These are phyloP conservation scores for Drosophila kanekoi DNA, from an alignment of 2,888 invertebrate genomes.

Conservation along the genomic window DNA sequence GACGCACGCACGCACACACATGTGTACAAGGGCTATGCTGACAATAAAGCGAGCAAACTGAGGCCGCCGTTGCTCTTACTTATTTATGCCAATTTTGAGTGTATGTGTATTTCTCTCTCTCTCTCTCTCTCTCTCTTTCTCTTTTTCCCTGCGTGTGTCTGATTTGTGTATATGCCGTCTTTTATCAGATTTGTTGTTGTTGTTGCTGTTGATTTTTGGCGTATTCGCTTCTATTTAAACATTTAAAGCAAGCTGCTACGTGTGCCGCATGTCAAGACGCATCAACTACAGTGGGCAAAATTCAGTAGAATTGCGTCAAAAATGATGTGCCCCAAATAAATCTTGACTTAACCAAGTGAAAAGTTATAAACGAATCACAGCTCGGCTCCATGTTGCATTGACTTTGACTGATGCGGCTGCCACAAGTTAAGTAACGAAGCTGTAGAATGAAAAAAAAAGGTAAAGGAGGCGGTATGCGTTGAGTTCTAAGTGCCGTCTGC, in stretches of 20 bases:
- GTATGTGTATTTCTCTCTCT: conserved; percentile 23
- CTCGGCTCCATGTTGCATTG: conserved; percentile 15
- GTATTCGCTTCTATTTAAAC: conserved; percentile 71
- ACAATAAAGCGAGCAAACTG: conserved; percentile 66
- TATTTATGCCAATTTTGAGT: conserved; percentile 76
- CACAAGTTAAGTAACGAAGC: conserved; percentile 21
- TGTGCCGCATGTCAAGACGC: conserved; percentile 60
- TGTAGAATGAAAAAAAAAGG: not conserved
- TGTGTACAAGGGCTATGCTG: conserved; percentile 48
- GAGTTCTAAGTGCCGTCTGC: conserved; percentile 7
- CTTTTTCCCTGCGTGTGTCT: conserved; percentile 11
- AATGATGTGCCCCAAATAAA: not conserved
- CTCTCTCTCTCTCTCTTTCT: conserved; percentile 12
- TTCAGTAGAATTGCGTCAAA: not conserved
- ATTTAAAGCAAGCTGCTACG: conserved; percentile 73
- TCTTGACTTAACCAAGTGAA: not conserved
- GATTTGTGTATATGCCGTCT: conserved; percentile 37
- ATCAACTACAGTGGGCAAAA: conserved; percentile 25
- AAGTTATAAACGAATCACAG: conserved; percentile 2
- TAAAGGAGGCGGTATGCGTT: not conserved
- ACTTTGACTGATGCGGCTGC: conserved; percentile 45
- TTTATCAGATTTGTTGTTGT: conserved; percentile 32
- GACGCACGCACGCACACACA: conserved; percentile 12
- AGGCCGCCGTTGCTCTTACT: conserved; percentile 64
- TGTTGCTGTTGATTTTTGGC: conserved; percentile 62